Evolutionary conservation across 2,888 invertebrate genomes (phyloP), one percentile per base, ranked within the genome.

Genomic region (Ectropis crepuscularia): DNA sequence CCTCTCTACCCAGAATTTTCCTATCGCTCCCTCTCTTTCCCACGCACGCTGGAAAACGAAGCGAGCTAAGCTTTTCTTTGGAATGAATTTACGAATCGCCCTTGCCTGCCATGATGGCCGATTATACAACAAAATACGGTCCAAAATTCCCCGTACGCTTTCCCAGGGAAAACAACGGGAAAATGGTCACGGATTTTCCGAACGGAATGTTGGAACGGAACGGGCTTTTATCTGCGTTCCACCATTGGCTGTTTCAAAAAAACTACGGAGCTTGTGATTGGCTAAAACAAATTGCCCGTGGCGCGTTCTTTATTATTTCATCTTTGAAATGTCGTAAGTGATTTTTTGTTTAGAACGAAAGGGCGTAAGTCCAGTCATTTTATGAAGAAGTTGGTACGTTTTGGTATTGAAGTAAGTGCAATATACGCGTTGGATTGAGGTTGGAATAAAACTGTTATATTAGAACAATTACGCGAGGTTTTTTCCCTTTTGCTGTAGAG

Each of bases 201-300:
- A 67, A 73, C 81, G 76, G 76, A 79, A 80, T 73, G 79, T 75
- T 74, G 77, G 77, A 85, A 79, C 74, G 84, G 84, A 89, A 82
- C 82, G 74, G 80, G 85, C 85, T 76, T 83, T 89, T 93, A 93
- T 93, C 89, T 88, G 84, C 81, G 83, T 83, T 80, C 86, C 83
- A 83, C 90, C 80, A 93, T 93, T 93, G 93, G 93, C 74, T 86
- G 89, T 87, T 89, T 87, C 77, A 83, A 90, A 90, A 91, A 90
- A 88, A 88, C 77, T 79, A 83, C 81, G 82, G 81, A 81, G 84
- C 86, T 77, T 83, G 87, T 86, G 89, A 94, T 94, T 94, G 94
- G 94, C 82, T 80, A 82, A 89, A 89, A 89, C 90, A 93, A 93
- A 93, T 93, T 93, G 93, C 88, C 85, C 83, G 87, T 88, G 91